phyloP scores from a whole-genome alignment of 2,888 invertebrate species.

The Stenodera caucasica region DNA sequence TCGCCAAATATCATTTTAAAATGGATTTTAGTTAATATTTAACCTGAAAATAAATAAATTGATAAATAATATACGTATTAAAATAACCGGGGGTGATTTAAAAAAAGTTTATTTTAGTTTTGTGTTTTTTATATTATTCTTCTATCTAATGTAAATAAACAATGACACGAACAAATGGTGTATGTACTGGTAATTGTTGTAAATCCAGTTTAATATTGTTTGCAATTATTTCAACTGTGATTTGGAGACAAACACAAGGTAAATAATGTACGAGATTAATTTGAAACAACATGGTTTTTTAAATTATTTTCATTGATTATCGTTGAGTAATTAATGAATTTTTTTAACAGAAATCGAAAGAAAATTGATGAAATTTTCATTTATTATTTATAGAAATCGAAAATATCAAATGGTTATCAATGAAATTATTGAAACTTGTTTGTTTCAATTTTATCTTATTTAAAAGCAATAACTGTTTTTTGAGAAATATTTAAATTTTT shows the following conservation, averaged over 20 bases:
- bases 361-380: slow-evolving; percentile 13
- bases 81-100: slow-evolving; percentile 8
- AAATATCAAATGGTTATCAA: neutral
- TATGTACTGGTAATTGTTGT: slow-evolving; percentile 8
- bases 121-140: too few species aligned
- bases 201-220: slow-evolving; percentile 26
- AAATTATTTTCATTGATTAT: slow-evolving; percentile 20
- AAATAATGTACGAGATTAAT: neutral
- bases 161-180: slow-evolving; percentile 25
- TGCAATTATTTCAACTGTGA: slow-evolving; percentile 24
- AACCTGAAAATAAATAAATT: neutral
- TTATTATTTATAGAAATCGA: slow-evolving; percentile 12
- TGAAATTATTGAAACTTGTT: slow-evolving; percentile 8
- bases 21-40: slow-evolving; percentile 24
- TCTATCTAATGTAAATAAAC: too few species aligned
- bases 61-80: neutral
- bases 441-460: slow-evolving; percentile 17
- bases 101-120: too few species aligned
- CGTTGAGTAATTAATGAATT: neutral
- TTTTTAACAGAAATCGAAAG: slow-evolving; percentile 14
- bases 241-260: slow-evolving; percentile 29
- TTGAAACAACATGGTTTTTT: slow-evolving; percentile 24
- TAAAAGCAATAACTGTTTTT: too few species aligned
- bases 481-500: too few species aligned
- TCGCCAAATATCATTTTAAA: slow-evolving; percentile 1